Evolutionary conservation across 2,888 invertebrate genomes (phyloP).

Genomic region (Apamea monoglypha): DNA sequence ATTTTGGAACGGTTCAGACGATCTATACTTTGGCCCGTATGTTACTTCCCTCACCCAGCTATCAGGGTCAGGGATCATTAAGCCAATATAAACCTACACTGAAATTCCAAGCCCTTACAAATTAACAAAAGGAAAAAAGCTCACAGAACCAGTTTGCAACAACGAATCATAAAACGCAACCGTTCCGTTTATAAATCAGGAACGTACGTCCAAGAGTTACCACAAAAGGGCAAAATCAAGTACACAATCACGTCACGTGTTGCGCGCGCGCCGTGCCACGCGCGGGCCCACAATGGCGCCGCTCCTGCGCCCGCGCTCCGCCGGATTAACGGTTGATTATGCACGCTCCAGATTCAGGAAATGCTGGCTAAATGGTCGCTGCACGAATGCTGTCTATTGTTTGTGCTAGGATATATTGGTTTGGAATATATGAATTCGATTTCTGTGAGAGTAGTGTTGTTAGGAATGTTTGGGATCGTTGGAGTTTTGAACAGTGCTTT

Average conservation of each 20-base stretch:
- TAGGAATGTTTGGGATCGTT: slow-evolving; percentile 1
- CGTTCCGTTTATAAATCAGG: slow-evolving; percentile 68
- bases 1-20: not conserved
- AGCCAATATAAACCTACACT: not conserved
- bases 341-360: slow-evolving; percentile 89
- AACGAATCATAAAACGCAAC: slow-evolving; percentile 62
- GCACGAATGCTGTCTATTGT: slow-evolving; percentile 81
- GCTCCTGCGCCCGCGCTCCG: slow-evolving; percentile 74
- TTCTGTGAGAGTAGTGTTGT: slow-evolving; percentile 10
- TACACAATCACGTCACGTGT: slow-evolving; percentile 86
- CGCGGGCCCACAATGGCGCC: slow-evolving; percentile 76
- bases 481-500: not conserved
- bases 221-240: slow-evolving; percentile 85
- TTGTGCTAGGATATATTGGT: slow-evolving; percentile 56
- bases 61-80: slow-evolving; percentile 16
- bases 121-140: slow-evolving; percentile 39
- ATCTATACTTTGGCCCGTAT: not conserved
- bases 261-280: slow-evolving; percentile 86
- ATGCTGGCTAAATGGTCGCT: slow-evolving; percentile 78
- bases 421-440: slow-evolving; percentile 46
- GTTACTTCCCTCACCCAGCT: not conserved
- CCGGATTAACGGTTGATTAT: slow-evolving; percentile 89
- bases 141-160: slow-evolving; percentile 57
- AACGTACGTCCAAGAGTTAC: slow-evolving; percentile 74
- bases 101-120: slow-evolving; percentile 16